Conservation (phyloP, 2,888 invertebrate genomes). For the Brachylomia viminalis region DNA sequence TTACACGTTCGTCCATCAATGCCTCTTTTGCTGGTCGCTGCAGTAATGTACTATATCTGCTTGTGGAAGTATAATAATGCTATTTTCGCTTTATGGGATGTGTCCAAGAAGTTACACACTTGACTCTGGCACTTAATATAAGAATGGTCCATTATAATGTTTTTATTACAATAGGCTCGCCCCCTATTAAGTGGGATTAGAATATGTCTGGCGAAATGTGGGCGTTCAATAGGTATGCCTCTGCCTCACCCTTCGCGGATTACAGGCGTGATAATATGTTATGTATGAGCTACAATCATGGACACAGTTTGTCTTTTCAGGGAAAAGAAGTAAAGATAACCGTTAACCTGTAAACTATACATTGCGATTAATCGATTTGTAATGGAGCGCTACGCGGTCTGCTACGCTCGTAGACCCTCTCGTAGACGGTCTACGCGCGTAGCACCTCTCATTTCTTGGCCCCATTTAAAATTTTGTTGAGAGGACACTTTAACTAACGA, state of each 20-base stretch:
- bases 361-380: not conserved
- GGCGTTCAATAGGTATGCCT: not conserved
- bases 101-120: slow-evolving; percentile 22
- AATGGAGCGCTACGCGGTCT: slow-evolving; percentile 14
- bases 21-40: too few species aligned
- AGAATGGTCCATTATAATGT: not conserved
- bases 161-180: not conserved
- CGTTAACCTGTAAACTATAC: not conserved
- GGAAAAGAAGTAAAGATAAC: not conserved
- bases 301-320: not conserved
- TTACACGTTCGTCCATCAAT: too few species aligned
- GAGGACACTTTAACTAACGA: slow-evolving; percentile 77
- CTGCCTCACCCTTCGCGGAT: not conserved
- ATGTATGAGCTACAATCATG: too few species aligned
- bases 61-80: slow-evolving; percentile 28
- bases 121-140: slow-evolving; percentile 5
- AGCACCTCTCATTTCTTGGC: slow-evolving; percentile 57
- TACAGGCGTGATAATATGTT: not conserved
- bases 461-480: slow-evolving; percentile 69
- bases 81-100: slow-evolving; percentile 17
- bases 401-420: slow-evolving; percentile 54
- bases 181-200: not conserved
- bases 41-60: too few species aligned
- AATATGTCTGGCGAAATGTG: not conserved
- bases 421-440: slow-evolving; percentile 46